Conservation (phyloP, 2,113 vertebrate species). For the Oryzias javanicus region DNA sequence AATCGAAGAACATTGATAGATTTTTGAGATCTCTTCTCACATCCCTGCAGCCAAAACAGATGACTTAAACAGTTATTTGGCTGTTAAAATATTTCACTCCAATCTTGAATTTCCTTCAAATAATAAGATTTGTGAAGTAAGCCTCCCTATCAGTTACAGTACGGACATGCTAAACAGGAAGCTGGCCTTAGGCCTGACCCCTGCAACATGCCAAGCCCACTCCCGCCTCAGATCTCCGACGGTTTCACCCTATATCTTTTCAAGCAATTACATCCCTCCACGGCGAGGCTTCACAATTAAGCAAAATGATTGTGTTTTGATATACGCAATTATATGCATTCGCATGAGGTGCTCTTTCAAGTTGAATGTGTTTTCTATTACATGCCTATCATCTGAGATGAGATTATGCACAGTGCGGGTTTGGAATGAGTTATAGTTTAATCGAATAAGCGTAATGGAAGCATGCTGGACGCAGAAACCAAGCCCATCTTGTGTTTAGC, state of each 20-base stretch:
- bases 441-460: conserved; percentile 76
- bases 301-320: conserved; percentile 75
- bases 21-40: no score
- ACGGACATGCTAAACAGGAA: conserved; percentile 44
- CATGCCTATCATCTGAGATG: conserved; percentile 66
- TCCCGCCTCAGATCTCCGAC: conserved; percentile 45
- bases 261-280: conserved; percentile 73
- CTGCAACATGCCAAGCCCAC: conserved; percentile 24
- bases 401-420: conserved; percentile 67
- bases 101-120: conserved; percentile 4
- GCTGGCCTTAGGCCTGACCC: conserved; percentile 48
- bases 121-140: conserved; percentile 10
- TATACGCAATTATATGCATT: conserved; percentile 73
- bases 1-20: no score
- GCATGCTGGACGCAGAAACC: conserved; percentile 65
- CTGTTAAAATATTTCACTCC: conserved; percentile 1
- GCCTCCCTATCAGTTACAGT: conserved; percentile 11
- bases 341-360: conserved; percentile 70
- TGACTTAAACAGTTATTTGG: neutral
- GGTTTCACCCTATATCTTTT: conserved; percentile 46
- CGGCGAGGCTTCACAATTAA: conserved; percentile 72
- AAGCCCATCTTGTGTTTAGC: conserved; percentile 57
- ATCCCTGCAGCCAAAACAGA: conserved; percentile 7
- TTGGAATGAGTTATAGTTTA: conserved; percentile 70
- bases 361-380: conserved; percentile 75